Evolutionary conservation across 2,888 invertebrate genomes (phyloP).

Genomic region (Gastracanthus pulcherrimus): DNA sequence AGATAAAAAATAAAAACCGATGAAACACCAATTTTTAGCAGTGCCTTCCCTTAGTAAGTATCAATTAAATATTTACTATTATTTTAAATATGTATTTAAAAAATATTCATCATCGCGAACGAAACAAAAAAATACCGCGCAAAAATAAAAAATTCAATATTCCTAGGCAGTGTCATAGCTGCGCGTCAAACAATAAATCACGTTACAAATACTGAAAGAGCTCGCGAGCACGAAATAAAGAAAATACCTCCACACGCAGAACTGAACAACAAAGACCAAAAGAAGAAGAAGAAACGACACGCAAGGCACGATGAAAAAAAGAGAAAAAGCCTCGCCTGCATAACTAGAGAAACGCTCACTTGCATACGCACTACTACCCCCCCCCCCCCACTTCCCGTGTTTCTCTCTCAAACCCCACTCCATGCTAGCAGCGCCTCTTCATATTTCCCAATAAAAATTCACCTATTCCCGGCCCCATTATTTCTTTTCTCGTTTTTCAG

Average conservation of each 20-base stretch:
- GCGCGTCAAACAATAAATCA: constrained; percentile 34
- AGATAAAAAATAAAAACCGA: no score
- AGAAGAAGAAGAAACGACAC: neutral
- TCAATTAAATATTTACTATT: no score
- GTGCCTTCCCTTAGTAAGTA: no score
- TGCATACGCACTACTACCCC: no score
- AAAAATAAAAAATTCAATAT: neutral
- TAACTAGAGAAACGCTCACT: constrained; percentile 27
- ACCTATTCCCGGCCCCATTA: constrained; percentile 50
- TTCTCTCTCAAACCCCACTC: constrained; percentile 3
- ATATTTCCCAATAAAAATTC: constrained; percentile 55
- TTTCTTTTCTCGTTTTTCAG: constrained; percentile 42
- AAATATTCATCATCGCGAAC: no score
- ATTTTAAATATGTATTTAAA: no score
- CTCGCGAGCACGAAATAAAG: neutral
- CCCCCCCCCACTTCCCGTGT: neutral
- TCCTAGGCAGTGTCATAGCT: neutral
- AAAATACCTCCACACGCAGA: constrained; percentile 3
- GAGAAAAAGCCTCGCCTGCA: constrained; percentile 41
- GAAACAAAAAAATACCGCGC: neutral
- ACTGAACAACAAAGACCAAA: neutral
- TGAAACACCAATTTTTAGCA: no score
- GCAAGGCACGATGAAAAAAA: constrained; percentile 10
- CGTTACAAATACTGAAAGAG: constrained; percentile 26
- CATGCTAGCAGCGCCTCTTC: neutral